phyloP scores from a whole-genome alignment of 2,113 vertebrate genomes.

The Lepus americanus region DNA sequence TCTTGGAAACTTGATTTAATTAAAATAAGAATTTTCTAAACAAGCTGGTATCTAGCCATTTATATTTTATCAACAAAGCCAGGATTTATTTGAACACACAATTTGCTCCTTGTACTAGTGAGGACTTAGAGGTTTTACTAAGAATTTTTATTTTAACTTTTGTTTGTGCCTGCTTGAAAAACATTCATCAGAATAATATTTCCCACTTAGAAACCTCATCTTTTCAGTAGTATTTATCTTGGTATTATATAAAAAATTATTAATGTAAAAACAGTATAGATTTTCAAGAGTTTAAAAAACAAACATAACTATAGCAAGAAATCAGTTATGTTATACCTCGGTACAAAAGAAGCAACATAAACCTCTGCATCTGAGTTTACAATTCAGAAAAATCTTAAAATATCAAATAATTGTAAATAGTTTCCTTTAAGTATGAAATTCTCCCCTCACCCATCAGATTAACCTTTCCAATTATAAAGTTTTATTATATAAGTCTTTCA shows the following conservation, averaged over 20 bases:
- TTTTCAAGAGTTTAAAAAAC: constrained; percentile 47
- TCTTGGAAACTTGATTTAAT: constrained; percentile 72
- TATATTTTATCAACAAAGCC: constrained; percentile 57
- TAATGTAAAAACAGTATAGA: constrained; percentile 54
- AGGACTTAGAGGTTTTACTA: constrained; percentile 52
- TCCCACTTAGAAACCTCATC: constrained; percentile 29
- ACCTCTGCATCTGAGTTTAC: constrained; percentile 51
- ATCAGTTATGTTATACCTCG: not conserved
- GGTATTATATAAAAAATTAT: constrained; percentile 27
- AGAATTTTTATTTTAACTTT: constrained; percentile 55
- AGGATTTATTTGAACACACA: constrained; percentile 68
- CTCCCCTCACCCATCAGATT: not conserved
- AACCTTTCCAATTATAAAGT: constrained; percentile 60
- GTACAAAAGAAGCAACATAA: constrained; percentile 52
- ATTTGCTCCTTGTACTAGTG: constrained; percentile 18
- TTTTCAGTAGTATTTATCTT: constrained; percentile 57
- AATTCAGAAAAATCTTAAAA: constrained; percentile 70
- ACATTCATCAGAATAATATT: constrained; percentile 7
- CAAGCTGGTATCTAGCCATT: constrained; percentile 53
- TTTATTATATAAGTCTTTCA: constrained; percentile 71
- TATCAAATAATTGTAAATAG: constrained; percentile 65
- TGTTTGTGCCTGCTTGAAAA: constrained; percentile 41
- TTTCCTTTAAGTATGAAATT: constrained; percentile 57
- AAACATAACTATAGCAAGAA: constrained; percentile 22
- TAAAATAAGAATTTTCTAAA: constrained; percentile 72